Evolutionary conservation across 64 coral and sea anemone species (phyloP).

Genomic region (Actinia equina): DNA sequence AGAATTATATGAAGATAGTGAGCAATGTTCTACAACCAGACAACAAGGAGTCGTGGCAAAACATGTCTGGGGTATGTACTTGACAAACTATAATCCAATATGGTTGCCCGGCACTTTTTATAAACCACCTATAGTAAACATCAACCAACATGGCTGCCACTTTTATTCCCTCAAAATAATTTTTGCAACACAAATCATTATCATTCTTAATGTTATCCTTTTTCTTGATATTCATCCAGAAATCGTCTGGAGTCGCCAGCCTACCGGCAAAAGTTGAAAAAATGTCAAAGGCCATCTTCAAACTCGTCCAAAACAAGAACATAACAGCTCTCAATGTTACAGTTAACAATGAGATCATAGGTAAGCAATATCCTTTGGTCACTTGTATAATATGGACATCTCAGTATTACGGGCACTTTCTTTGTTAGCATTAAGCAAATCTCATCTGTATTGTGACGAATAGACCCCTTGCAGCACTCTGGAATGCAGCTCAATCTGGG

Average conservation of each 20-base stretch:
- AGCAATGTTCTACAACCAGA: neutral
- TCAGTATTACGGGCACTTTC: too few relatives aligned
- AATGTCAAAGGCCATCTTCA: neutral
- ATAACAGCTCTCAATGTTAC: neutral
- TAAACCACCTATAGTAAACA: too few relatives aligned
- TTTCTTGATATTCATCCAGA: neutral
- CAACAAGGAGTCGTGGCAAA: neutral
- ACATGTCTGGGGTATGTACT: neutral
- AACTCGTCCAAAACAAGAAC: neutral
- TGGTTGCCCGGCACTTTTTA: neutral
- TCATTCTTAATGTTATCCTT: neutral
- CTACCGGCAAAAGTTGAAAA: slow-evolving; percentile 10
- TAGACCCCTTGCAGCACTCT: too few relatives aligned
- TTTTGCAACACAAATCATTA: neutral
- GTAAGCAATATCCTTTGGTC: neutral
- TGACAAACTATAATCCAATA: neutral
- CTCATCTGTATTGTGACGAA: too few relatives aligned
- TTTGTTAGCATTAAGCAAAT: too few relatives aligned
- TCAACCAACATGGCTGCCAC: neutral
- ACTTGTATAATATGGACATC: too few relatives aligned
- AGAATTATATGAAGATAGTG: neutral
- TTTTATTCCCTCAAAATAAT: neutral
- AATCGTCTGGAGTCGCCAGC: neutral
- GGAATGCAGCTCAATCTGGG: too few relatives aligned
- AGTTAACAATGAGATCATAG: neutral